A percentile compares a stretch with the other conserved stretches of the same genome.
These are phyloP conservation scores for Caenorhabditis angaria DNA, from an alignment of 2,888 invertebrate species.

Conservation along the genomic window DNA sequence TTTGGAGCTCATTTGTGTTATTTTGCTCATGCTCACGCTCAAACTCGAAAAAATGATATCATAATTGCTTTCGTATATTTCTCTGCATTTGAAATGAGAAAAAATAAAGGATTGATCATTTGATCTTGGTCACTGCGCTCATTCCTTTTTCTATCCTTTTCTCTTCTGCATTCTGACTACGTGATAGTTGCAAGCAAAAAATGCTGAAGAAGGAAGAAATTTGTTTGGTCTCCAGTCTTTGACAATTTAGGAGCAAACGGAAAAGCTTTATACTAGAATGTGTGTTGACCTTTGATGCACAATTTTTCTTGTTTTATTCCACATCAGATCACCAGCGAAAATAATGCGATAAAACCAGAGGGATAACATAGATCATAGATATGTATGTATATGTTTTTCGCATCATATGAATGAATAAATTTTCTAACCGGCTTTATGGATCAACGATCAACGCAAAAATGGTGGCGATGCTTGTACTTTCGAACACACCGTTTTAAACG, in stretches of 20 bases:
- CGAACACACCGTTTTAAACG: background rate
- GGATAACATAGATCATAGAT: background rate
- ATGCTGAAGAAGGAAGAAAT: background rate
- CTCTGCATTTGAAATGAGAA: background rate
- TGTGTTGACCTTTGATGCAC: background rate
- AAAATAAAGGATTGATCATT: background rate
- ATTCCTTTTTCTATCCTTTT: background rate
- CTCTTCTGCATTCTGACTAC: background rate
- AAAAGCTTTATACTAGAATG: background rate
- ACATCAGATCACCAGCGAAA: background rate
- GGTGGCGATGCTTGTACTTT: background rate
- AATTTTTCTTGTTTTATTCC: background rate
- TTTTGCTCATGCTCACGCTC: background rate
- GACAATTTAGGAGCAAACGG: background rate
- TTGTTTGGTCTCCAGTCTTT: background rate
- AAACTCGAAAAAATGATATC: too few relatives aligned
- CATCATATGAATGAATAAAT: background rate
- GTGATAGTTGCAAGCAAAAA: background rate
- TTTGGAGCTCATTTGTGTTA: background rate
- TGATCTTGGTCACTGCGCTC: background rate
- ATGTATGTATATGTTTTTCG: background rate
- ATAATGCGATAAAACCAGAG: background rate
- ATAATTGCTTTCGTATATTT: too few relatives aligned
- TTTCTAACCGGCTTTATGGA: background rate
- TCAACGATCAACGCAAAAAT: background rate